Base-by-base conservation (phyloP, 1,140 invertebrate species). In the Meloidogyne chitwoodi region DNA sequence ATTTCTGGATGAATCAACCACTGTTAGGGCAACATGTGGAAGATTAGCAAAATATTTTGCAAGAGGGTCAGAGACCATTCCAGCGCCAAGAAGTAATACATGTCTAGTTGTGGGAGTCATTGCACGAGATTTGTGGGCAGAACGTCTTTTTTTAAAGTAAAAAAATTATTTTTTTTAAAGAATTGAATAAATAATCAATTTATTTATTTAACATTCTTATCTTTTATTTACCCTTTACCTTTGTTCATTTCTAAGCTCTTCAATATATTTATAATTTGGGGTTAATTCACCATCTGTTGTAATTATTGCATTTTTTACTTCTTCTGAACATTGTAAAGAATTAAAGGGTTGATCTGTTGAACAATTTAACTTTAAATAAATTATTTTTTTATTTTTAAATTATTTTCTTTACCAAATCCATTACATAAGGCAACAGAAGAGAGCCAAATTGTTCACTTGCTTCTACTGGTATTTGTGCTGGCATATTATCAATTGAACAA, bases 401-500 rank as follows among this genome's bases (percentile, higher is more conserved):
- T 38, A 38, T 2, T 1, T 22, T 24, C 56, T 85, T 83, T 81
- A 91, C 90, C 83, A 99, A 96, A 77, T 98, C 93, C 68, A 91
- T 88, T 0, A 94, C 91, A 83, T 94, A 95, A 0, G 96, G 96
- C 79, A 91, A 91, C 0, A 99, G 89, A 0, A 98, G 90, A 84
- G 95, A 93, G 2, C 96, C 96, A 88, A 99, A 99, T 87, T 95
- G 95, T 85, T 99, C 95, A 0, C 96, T 99, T 0, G 96, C 92
- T 88, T 99, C 96, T 56, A 93, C 90, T 0, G 97, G 97, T 61
- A 99, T 89, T 87, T 99, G 97, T 0, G 97, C 98, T 1, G 97
- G 97, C 96, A 99, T 99, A 88, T 99, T 99, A 88, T 99, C 96
- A 77, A 99, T 98, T 5, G 94, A 96, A 87, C 97, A 99, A 1